phyloP scores from a whole-genome alignment of 2,888 invertebrate species.

The Rutpela maculata region DNA sequence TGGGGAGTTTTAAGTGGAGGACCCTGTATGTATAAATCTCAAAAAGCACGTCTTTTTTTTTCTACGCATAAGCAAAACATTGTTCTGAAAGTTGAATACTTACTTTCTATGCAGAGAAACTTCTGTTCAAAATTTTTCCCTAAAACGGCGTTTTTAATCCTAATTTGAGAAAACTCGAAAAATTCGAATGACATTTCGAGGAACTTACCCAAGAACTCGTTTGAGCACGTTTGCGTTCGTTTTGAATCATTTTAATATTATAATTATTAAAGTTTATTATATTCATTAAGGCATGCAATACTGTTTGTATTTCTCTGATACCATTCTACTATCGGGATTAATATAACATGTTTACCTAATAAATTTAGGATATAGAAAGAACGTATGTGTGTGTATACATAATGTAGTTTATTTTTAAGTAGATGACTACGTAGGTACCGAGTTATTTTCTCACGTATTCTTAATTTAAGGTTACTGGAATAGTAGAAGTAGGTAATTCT shows the following conservation, averaged over 20 bases:
- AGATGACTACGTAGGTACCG: background rate
- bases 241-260: background rate
- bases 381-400: background rate
- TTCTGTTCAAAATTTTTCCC: no score
- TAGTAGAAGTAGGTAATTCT: background rate
- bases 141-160: no score
- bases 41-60: no score
- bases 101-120: no score
- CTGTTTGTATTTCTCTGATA: background rate
- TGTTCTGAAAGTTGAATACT: no score
- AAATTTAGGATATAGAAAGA: conserved; percentile 4
- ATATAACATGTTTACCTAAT: background rate
- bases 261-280: background rate
- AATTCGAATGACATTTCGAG: no score
- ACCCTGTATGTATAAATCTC: no score
- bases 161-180: no score
- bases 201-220: background rate
- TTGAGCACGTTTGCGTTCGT: background rate
- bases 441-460: background rate
- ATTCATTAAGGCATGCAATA: background rate
- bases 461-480: background rate
- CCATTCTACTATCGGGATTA: background rate
- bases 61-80: no score
- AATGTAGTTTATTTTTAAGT: background rate
- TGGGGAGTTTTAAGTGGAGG: no score